phyloP scores from a whole-genome alignment of 2,113 vertebrate genomes.

The Excalfactoria chinensis region DNA sequence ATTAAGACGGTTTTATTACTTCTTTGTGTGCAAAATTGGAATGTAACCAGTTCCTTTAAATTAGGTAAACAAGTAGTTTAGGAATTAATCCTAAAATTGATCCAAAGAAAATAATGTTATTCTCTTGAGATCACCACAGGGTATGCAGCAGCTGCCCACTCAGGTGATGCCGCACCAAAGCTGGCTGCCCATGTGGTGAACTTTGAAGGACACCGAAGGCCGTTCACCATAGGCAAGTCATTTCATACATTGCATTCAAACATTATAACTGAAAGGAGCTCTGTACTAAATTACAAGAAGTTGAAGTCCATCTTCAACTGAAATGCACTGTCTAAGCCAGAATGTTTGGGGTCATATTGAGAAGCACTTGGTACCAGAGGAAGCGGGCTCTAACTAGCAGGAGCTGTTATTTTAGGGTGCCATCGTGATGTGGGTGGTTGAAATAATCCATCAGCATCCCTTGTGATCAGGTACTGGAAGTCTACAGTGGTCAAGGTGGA shows the following conservation, averaged over 20 bases:
- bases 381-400: background rate
- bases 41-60: constrained; percentile 48
- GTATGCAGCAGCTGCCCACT: background rate
- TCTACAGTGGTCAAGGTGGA: background rate
- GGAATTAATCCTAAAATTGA: background rate
- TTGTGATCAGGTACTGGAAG: background rate
- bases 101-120: background rate
- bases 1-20: constrained; percentile 38
- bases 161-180: background rate
- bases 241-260: background rate
- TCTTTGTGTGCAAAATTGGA: constrained; percentile 56
- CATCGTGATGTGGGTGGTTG: background rate
- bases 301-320: background rate
- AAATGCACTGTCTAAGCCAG: fast-evolving
- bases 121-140: background rate
- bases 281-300: background rate
- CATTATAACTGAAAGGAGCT: background rate
- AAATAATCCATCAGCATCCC: background rate
- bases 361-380: background rate
- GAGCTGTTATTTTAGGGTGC: background rate
- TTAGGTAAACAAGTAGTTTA: constrained; percentile 50
- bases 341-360: background rate
- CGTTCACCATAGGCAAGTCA: background rate
- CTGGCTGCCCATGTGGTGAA: background rate
- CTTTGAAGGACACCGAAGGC: background rate